Evolutionary conservation across 2,113 vertebrate genomes (phyloP).

Genomic region (Lophotis ruficrista): DNA sequence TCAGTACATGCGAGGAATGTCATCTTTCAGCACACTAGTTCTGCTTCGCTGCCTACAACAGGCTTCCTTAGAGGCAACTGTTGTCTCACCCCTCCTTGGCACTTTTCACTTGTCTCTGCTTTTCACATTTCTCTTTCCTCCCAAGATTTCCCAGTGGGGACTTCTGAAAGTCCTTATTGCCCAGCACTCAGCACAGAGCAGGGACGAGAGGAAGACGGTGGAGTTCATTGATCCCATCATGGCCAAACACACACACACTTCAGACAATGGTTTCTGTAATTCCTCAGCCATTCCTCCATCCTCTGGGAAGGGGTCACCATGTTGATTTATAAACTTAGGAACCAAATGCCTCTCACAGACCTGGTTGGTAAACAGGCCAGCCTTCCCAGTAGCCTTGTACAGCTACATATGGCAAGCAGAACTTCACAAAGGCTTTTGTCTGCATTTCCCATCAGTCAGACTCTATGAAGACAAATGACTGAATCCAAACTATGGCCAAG

Average conservation of each 20-base stretch:
- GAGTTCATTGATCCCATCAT: not conserved
- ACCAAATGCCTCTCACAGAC: not conserved
- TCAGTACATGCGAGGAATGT: not conserved
- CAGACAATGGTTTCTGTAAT: not conserved
- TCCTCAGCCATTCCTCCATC: not conserved
- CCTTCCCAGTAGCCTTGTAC: not conserved
- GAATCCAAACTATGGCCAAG: conserved; percentile 1
- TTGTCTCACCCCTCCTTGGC: not conserved
- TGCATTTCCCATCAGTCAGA: conserved; percentile 4
- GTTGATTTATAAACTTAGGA: conserved; percentile 35
- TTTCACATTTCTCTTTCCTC: not conserved
- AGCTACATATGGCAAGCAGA: conserved; percentile 64
- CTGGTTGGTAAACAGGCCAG: not conserved
- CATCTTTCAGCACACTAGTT: not conserved
- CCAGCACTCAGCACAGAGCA: not conserved
- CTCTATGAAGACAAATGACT: conserved; percentile 28
- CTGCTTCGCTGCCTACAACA: not conserved
- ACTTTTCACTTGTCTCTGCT: not conserved
- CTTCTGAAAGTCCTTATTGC: not conserved
- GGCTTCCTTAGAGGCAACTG: not conserved
- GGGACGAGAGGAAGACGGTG: not conserved
- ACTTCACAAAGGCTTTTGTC: conserved; percentile 49
- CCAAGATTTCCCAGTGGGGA: not conserved
- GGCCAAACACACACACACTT: not conserved
- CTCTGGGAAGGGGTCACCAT: not conserved